Base-by-base conservation (phyloP, 2,113 vertebrate genomes). In the Gymnocephalus cernua region DNA sequence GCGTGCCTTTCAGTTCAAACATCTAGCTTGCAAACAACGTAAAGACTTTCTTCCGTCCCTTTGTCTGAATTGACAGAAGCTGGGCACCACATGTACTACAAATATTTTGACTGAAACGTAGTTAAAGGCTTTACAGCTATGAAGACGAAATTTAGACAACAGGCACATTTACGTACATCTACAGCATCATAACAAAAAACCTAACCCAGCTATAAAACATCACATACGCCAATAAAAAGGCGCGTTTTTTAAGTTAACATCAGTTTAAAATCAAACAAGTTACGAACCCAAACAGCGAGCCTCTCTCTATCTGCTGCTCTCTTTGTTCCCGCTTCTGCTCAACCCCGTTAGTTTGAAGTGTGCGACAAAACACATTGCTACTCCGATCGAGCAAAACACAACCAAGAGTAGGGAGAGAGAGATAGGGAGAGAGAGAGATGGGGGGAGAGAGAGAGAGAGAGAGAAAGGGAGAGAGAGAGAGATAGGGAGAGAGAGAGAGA, bases 341-440 rank as follows among this genome's bases (percentile, higher is more conserved):
- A 85, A 89, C 79, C 74, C 53, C 80, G 78, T 67, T 79, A 91
- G 83, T 87, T 89, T 87, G 79, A 93, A 82, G 83, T 84, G 88
- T 72, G 86, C 85, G 86, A 67, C 84, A 90, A 83, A 90, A 83
- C 77, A 80, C 81, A 69, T 87, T 86, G 88, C 88, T 89, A 87
- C 87, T 88, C 83, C 86, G 87, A 85, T 61, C 86, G 88, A 90
- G 88, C 88, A 91, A 93, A 91, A 94, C 90, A 93, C 85, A 94
- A 92, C 89, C 86, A 82, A 76, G 73, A 76, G 82, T 71, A 74
- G 51, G 13, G 67, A 64, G 68, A 74, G 77, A 66, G 63, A 53
- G 72, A 35, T 79, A 66, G 89, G 83, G 86, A 65, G 66, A 25
- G 71, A 70, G 57, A 64, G 81, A 74, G 80, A 75, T n/a, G n/a